A percentile compares a stretch with the other conserved stretches of the same genome.
Evolutionary conservation across 2,888 invertebrate genomes (phyloP).

Genomic region (Acleris laterana): DNA sequence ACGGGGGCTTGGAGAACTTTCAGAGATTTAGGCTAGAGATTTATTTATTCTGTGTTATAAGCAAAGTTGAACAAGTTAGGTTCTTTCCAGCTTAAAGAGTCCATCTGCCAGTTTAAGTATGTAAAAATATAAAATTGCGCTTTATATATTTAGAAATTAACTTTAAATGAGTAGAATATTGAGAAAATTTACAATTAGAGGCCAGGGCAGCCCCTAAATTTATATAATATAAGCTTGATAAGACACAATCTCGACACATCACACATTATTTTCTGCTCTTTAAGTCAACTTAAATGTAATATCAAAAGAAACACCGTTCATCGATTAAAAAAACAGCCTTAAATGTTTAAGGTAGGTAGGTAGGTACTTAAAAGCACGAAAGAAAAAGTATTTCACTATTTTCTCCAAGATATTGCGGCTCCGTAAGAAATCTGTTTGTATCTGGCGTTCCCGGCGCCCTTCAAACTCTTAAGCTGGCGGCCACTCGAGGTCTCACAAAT

Average conservation of each 20-base stretch:
- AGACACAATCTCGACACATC: no score
- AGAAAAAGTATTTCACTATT: slow-evolving; percentile 32
- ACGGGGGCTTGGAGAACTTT: slow-evolving; percentile 28
- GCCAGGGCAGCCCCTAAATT: no score
- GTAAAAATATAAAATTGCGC: neutral
- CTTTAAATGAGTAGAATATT: no score
- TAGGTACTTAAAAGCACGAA: slow-evolving; percentile 6
- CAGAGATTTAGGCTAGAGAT: slow-evolving; percentile 17
- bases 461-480: slow-evolving; percentile 83
- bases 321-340: neutral
- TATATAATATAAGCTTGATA: no score
- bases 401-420: slow-evolving; percentile 48
- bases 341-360: slow-evolving; percentile 11
- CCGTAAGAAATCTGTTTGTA: slow-evolving; percentile 81
- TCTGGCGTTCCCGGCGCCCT: slow-evolving; percentile 80
- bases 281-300: no score
- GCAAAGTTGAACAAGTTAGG: neutral
- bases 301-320: neutral
- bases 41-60: slow-evolving; percentile 8
- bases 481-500: slow-evolving; percentile 81
- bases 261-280: no score
- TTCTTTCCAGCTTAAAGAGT: neutral
- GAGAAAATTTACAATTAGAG: no score
- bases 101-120: neutral
- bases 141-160: no score